Conservation (phyloP, 2,113 vertebrate genomes). For the Machaerirhynchus nigripectus region DNA sequence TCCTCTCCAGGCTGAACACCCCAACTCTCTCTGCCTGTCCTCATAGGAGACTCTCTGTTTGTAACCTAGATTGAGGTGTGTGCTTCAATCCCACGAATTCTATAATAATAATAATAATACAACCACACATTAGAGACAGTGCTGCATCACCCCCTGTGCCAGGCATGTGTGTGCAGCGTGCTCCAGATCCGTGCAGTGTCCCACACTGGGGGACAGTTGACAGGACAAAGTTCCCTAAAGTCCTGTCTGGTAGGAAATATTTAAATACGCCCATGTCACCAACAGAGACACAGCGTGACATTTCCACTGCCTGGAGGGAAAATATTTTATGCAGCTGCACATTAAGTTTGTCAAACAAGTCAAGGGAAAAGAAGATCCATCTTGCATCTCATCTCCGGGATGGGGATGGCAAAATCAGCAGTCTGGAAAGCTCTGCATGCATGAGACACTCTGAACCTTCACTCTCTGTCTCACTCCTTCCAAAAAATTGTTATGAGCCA, state of each 20-base stretch:
- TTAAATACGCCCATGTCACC: not conserved
- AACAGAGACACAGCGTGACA: not conserved
- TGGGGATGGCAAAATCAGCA: not conserved
- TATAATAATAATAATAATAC: not conserved
- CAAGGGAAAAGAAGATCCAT: conserved; percentile 5
- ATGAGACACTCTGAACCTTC: not conserved
- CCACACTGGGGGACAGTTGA: not conserved
- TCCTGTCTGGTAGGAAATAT: not conserved
- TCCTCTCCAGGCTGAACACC: not conserved
- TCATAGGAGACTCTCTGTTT: not conserved
- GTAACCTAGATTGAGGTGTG: not conserved
- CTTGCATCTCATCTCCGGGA: not conserved
- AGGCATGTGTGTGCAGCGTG: not conserved
- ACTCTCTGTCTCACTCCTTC: not conserved
- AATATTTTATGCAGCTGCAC: conserved; percentile 25
- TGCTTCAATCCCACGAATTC: not conserved
- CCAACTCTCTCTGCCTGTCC: not conserved
- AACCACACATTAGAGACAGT: too few species aligned
- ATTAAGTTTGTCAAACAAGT: conserved; percentile 23
- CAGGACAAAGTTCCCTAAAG: not conserved
- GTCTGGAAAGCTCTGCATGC: not conserved
- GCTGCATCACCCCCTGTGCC: not conserved
- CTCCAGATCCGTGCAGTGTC: not conserved
- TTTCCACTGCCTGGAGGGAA: conserved; percentile 15
- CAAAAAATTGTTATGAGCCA: not conserved